Percentiles rank a stretch among this genome's conserved stretches.
These are phyloP conservation scores for Chelonus insularis DNA, from an alignment of 1,140 invertebrate genomes.

Conservation along the genomic window DNA sequence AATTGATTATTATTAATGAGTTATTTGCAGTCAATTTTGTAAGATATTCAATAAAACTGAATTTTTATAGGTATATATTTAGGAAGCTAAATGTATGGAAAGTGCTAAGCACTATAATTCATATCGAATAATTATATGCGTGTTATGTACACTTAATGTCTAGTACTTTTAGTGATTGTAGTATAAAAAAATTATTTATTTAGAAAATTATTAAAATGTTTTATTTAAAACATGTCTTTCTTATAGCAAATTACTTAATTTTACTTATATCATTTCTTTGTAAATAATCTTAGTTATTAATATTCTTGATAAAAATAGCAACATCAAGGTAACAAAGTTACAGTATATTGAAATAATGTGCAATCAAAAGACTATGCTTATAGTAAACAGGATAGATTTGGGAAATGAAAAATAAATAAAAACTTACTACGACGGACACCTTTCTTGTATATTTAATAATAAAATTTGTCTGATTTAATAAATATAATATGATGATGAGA, in stretches of 20 bases:
- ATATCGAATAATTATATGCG: background rate
- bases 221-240: background rate
- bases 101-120: background rate
- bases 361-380: background rate
- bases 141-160: background rate
- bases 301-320: background rate
- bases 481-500: no score
- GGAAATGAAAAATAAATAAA: background rate
- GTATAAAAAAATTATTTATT: conserved; percentile 3
- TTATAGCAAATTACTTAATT: background rate
- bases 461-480: no score
- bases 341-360: background rate
- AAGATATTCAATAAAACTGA: conserved; percentile 4
- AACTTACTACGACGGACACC: no score
- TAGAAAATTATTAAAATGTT: background rate
- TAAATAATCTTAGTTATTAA: conserved; percentile 10
- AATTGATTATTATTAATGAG: background rate
- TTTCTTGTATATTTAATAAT: background rate
- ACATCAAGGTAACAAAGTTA: no score
- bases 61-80: background rate
- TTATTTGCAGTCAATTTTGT: conserved; percentile 10
- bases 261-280: background rate
- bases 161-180: background rate
- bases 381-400: no score
- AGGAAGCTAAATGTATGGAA: background rate